phyloP scores from a whole-genome alignment of 2,888 invertebrate species.

The Drosophila atroscutellata region DNA sequence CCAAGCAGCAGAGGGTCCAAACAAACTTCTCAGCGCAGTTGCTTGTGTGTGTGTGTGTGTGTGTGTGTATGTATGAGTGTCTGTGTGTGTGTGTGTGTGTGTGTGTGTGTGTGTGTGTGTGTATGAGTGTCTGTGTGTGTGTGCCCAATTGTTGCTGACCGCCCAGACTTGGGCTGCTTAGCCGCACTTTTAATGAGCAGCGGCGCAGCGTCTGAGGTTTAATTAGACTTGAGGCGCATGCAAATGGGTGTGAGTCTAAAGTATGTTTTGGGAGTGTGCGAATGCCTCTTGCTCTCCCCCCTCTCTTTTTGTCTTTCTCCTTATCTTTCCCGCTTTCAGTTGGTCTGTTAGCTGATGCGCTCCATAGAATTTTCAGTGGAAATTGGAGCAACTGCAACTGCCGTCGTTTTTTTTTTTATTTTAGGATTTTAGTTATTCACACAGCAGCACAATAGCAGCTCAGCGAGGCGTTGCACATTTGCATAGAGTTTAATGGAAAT shows the following conservation, averaged over 20 bases:
- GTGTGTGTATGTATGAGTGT: constrained; percentile 20
- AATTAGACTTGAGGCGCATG: constrained; percentile 51
- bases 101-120: constrained; percentile 4
- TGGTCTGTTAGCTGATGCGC: constrained; percentile 19
- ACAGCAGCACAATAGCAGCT: constrained; percentile 24
- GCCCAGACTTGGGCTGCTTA: constrained; percentile 25
- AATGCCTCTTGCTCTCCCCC: constrained; percentile 28
- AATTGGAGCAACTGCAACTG: constrained; percentile 63
- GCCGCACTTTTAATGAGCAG: constrained; percentile 49
- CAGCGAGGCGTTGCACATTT: constrained; percentile 78
- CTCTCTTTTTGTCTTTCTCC: constrained; percentile 1
- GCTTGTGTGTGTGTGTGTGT: neutral
- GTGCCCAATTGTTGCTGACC: constrained; percentile 38
- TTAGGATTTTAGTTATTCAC: constrained; percentile 31
- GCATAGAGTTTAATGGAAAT: constrained; percentile 63
- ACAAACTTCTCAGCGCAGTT: constrained; percentile 17
- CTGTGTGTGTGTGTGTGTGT: constrained; percentile 21
- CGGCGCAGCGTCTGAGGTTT: constrained; percentile 30
- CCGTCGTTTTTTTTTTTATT: constrained; percentile 9
- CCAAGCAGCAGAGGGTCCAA: constrained; percentile 15
- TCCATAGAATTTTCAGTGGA: constrained; percentile 53
- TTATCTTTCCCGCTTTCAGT: neutral
- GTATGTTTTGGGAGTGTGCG: constrained; percentile 79
- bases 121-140: constrained; percentile 16
- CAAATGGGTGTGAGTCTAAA: constrained; percentile 53